Percentiles rank a stretch among this genome's conserved stretches.
Conservation (phyloP, 2,113 vertebrate genomes). For the Aix galericulata region DNA sequence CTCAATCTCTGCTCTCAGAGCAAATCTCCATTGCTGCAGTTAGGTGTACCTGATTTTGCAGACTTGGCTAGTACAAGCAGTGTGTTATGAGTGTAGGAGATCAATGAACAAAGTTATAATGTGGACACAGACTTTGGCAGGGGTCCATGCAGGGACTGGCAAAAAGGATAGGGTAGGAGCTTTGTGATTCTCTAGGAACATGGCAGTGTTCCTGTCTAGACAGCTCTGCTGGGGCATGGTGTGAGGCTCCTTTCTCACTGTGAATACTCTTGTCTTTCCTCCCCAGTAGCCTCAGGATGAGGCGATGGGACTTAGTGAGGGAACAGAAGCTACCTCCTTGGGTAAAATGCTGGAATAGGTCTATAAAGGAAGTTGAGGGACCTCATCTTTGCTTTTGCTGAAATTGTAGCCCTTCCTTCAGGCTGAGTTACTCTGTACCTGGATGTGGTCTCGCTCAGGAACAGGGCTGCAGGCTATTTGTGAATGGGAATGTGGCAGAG, state of each 20-base stretch:
- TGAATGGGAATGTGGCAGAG: not conserved
- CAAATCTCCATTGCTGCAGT: not conserved
- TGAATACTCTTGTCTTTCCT: not conserved
- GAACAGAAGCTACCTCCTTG: not conserved
- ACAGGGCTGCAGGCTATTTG: not conserved
- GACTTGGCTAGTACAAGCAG: not conserved
- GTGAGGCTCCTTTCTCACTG: not conserved
- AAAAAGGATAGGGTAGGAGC: not conserved
- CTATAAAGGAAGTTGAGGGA: not conserved
- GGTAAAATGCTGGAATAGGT: not conserved
- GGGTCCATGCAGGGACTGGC: no score
- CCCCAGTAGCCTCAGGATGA: not conserved
- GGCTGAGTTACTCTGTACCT: not conserved
- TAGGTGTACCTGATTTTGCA: not conserved
- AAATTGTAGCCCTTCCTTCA: not conserved
- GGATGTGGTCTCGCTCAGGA: no score
- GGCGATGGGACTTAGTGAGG: not conserved
- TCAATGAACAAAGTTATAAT: not conserved
- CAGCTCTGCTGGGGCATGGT: not conserved
- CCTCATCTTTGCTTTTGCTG: not conserved
- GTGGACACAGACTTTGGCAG: not conserved
- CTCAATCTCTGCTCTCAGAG: not conserved
- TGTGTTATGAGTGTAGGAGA: not conserved
- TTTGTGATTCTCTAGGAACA: not conserved
- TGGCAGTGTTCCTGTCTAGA: not conserved